Percentiles rank a stretch among this genome's conserved stretches.
These are phyloP conservation scores for Bubalus kerabau DNA, from an alignment of 2,113 vertebrate species.

Conservation along the genomic window DNA sequence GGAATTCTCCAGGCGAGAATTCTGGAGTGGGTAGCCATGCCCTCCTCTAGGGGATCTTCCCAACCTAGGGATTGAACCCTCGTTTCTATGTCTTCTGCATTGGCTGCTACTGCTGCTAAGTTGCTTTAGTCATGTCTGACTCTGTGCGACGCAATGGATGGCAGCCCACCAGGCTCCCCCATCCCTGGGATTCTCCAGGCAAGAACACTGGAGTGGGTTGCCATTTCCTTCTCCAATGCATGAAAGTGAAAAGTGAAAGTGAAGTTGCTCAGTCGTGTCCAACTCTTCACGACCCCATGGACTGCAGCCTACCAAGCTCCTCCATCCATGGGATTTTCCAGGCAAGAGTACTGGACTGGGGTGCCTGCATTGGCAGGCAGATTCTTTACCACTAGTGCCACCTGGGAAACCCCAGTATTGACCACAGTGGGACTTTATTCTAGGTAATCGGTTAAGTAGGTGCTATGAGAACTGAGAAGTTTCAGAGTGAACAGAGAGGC, in stretches of 20 bases:
- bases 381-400: not conserved
- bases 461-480: not conserved
- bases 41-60: not conserved
- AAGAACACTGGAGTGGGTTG: too few species aligned
- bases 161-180: too few species aligned
- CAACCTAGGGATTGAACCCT: not conserved
- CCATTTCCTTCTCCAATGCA: too few species aligned
- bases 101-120: not conserved
- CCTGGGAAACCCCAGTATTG: not conserved
- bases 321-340: too few species aligned
- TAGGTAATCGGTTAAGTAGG: not conserved
- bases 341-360: too few species aligned
- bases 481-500: not conserved
- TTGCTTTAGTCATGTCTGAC: too few species aligned
- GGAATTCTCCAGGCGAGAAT: not conserved
- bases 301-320: too few species aligned
- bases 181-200: too few species aligned
- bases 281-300: too few species aligned
- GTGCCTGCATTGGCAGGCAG: not conserved
- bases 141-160: too few species aligned
- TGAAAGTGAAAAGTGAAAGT: too few species aligned
- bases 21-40: not conserved
- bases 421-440: not conserved
- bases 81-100: not conserved
- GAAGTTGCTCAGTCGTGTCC: too few species aligned